Evolutionary conservation across 1,140 invertebrate genomes (phyloP).

Genomic region (Samia ricini): DNA sequence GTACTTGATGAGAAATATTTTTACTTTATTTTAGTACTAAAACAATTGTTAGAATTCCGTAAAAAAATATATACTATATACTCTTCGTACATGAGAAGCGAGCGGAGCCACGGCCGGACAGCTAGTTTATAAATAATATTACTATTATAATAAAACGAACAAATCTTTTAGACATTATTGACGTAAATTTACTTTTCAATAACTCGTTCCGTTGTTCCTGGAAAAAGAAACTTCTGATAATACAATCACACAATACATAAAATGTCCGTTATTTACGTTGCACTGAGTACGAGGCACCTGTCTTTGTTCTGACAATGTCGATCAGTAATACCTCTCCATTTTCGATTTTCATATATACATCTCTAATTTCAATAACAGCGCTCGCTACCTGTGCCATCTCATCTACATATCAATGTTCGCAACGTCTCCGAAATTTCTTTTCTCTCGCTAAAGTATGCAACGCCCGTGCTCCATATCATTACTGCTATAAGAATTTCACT

Average conservation of each 20-base stretch:
- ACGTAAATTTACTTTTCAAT: too few species aligned
- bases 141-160: too few species aligned
- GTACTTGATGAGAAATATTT: too few species aligned
- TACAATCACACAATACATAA: background rate
- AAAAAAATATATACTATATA: too few species aligned
- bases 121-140: too few species aligned
- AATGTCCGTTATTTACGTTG: slow-evolving; percentile 9
- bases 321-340: slow-evolving; percentile 48
- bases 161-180: too few species aligned
- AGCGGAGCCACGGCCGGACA: too few species aligned
- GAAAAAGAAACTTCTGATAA: too few species aligned
- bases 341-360: slow-evolving; percentile 67
- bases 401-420: slow-evolving; percentile 73
- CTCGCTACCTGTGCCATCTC: slow-evolving; percentile 65
- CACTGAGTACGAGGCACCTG: slow-evolving; percentile 35
- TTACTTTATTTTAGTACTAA: too few species aligned
- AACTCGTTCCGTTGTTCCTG: too few species aligned
- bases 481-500: slow-evolving; percentile 53
- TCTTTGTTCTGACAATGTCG: slow-evolving; percentile 28
- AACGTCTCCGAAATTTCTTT: slow-evolving; percentile 65
- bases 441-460: slow-evolving; percentile 67
- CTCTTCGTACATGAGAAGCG: too few species aligned
- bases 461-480: slow-evolving; percentile 69
- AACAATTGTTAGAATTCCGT: too few species aligned
- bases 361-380: slow-evolving; percentile 74